Evolutionary conservation across 2,888 invertebrate species (phyloP).

Genomic region (Coelogynopora nodosa): DNA sequence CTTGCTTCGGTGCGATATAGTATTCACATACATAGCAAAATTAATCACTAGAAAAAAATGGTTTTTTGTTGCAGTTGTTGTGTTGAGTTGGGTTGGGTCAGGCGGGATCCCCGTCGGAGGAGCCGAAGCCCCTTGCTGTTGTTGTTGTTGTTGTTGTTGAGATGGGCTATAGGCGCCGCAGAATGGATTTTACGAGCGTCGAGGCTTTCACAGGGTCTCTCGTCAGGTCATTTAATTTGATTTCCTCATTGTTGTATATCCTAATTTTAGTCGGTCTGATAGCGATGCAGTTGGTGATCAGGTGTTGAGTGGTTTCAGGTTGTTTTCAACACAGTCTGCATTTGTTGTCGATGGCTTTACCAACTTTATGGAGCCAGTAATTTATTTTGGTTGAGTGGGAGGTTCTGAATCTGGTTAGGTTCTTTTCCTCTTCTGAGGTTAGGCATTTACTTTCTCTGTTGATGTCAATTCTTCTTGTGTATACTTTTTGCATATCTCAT

Average conservation of each 20-base stretch:
- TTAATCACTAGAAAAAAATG: no score
- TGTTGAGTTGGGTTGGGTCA: no score
- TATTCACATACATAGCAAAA: no score
- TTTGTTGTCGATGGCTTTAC: not conserved
- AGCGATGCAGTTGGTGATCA: not conserved
- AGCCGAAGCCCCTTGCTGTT: no score
- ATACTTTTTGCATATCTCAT: not conserved
- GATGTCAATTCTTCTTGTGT: constrained; percentile 5
- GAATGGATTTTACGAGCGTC: constrained; percentile 20
- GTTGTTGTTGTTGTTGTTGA: constrained; percentile 31
- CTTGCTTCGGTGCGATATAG: no score
- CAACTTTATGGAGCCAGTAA: constrained; percentile 8
- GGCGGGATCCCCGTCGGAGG: no score
- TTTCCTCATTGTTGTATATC: constrained; percentile 7
- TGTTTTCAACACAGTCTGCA: constrained; percentile 7
- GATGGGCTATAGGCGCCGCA: constrained; percentile 29
- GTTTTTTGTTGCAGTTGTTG: no score
- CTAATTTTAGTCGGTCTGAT: not conserved
- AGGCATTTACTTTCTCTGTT: constrained; percentile 5
- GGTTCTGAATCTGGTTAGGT: constrained; percentile 6
- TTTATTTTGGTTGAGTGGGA: constrained; percentile 13
- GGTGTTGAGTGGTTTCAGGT: not conserved
- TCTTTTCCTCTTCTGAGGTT: constrained; percentile 13
- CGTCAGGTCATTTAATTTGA: not conserved
- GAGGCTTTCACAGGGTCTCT: constrained; percentile 15